Percentiles rank a stretch among this genome's conserved stretches.
phyloP scores from a whole-genome alignment of 2,888 invertebrate species.

The Agriopis aurantiaria region DNA sequence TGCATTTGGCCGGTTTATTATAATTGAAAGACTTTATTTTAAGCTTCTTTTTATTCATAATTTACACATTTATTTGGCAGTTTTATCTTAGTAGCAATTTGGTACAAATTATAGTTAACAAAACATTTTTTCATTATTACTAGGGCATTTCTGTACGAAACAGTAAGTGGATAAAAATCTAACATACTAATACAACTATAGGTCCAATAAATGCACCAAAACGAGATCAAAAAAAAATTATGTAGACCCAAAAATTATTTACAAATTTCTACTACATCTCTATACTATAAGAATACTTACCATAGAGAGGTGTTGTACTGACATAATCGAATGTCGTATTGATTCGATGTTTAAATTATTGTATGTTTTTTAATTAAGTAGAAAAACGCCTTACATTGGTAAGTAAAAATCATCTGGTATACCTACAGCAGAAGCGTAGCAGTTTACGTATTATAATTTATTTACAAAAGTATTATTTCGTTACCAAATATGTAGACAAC shows the following conservation, averaged over 20 bases:
- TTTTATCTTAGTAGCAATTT: conserved; percentile 59
- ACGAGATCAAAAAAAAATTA: neutral
- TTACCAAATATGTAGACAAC: conserved; percentile 28
- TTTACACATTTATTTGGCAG: conserved; percentile 79
- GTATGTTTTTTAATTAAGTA: neutral
- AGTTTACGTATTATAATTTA: conserved; percentile 47
- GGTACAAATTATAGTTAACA: conserved; percentile 52
- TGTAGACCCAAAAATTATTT: neutral
- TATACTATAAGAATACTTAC: neutral
- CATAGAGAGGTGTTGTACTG: too few relatives aligned
- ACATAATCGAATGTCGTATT: too few relatives aligned
- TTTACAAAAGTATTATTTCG: conserved; percentile 38
- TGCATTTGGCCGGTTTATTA: neutral
- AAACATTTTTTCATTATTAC: conserved; percentile 51
- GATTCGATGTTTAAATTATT: neutral
- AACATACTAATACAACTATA: neutral
- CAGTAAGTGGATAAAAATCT: neutral
- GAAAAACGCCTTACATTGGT: neutral
- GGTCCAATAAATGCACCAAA: neutral
- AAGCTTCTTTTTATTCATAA: conserved; percentile 73
- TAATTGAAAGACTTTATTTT: conserved; percentile 37
- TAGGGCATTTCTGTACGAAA: neutral
- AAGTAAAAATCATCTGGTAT: conserved; percentile 31
- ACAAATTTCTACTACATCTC: neutral
- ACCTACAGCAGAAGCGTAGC: conserved; percentile 57